Base-by-base conservation (phyloP, 2,797 vertebrate genomes). In the Petrocephalus schoutedeni region DNA sequence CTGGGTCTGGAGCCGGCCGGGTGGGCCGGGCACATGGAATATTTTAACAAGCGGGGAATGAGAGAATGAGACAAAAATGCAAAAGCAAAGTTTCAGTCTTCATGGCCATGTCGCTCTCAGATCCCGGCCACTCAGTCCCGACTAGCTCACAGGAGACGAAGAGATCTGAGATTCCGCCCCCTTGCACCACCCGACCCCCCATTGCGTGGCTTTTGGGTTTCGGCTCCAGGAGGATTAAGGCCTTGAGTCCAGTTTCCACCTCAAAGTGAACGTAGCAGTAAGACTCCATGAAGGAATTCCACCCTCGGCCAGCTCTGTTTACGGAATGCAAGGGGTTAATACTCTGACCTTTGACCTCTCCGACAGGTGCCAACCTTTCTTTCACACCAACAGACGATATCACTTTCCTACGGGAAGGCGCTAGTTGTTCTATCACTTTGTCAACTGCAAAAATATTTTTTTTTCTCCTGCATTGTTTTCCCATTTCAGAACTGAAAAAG, bases 401-500 rank as follows among this genome's bases (percentile, higher is more conserved):
- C 14, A 28, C 28, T 19, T 56, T n/a, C 84, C 54, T 85, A n/a
- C 77, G 36, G 67, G 0, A 10, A 88, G 23, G 9, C 41, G 36
- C 8, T 36, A 28, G 9, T 57, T 53, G 19, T 53, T 61, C 4
- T 64, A 19, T 85, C 3, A 16, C 8, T 61, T 28, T 67, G 23
- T 64, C 57, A 41, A 53, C 67, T 58, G 57, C 23, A 7, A 87
- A 10, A 51, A 36, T 2, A 12, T 54, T 87, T 82, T 59, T 28
- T 36, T 86, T 61, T 23, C 23, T 21, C 53, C 53, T 36, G 54
- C 41, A 58, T 86, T 28, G 57, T 89, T 88, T 91, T 86, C 32
- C 28, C 21, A 19, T 92, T 91, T 88, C 91, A 90, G 90, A 88
- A 89, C 92, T 90, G 90, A 32, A 77, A 88, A 91, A 90, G 89